These are phyloP conservation scores for Oreochromis aureus DNA, from an alignment of 2,113 vertebrate genomes.

Conservation along the genomic window DNA sequence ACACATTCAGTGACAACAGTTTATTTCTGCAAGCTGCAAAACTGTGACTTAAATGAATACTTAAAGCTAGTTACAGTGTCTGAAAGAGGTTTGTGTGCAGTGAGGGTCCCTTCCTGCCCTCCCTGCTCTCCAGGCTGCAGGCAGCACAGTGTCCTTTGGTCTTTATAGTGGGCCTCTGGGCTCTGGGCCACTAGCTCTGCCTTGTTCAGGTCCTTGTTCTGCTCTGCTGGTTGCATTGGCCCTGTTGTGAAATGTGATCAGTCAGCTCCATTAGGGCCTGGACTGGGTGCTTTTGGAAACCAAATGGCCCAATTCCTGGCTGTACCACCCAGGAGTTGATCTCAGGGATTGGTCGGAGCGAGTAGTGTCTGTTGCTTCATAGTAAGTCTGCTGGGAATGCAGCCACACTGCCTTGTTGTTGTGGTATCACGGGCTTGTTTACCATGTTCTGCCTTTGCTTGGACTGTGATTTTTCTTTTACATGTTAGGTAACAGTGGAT, in stretches of 20 bases:
- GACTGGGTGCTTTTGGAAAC: background rate
- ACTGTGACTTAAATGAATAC: background rate
- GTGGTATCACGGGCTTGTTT: constrained; percentile 9
- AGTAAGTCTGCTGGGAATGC: constrained; percentile 6
- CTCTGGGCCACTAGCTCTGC: constrained; percentile 22
- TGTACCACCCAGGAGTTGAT: constrained; percentile 14
- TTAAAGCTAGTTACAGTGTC: background rate
- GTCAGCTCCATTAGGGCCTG: constrained; percentile 38
- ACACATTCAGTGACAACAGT: background rate
- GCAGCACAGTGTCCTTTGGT: constrained; percentile 16
- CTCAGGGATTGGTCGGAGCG: background rate
- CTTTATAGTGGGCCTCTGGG: constrained; percentile 40
- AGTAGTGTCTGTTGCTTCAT: background rate
- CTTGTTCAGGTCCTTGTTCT: constrained; percentile 29
- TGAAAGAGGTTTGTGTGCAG: constrained; percentile 4
- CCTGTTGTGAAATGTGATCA: constrained; percentile 55
- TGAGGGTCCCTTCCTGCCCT: background rate
- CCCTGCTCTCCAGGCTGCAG: background rate
- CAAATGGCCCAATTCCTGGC: background rate
- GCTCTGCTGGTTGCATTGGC: constrained; percentile 22
- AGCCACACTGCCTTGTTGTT: constrained; percentile 5
- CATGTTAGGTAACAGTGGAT: background rate
- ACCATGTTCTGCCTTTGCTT: background rate
- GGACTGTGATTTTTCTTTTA: background rate
- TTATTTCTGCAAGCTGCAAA: background rate